These are phyloP conservation scores for Listronotus oregonensis DNA, from an alignment of 1,140 invertebrate genomes.

Conservation along the genomic window DNA sequence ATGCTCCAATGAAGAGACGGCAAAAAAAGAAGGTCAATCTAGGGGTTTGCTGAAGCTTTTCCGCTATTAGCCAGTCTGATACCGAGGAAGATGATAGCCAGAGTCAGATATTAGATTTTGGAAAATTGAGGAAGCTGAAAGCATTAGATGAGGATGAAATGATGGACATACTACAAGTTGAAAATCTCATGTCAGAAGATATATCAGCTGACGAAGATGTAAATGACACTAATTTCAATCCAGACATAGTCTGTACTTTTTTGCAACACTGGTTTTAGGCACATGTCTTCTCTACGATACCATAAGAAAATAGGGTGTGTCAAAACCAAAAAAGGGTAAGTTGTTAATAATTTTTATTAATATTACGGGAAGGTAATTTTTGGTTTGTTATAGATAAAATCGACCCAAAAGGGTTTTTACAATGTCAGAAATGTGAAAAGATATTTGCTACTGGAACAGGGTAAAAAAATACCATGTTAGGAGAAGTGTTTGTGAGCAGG, in stretches of 20 bases:
- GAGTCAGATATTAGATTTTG: conserved; percentile 2
- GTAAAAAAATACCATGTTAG: not conserved
- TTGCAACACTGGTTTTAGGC: conserved; percentile 25
- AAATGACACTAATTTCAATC: not conserved
- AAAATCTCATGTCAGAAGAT: conserved; percentile 1
- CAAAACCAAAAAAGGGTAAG: conserved; percentile 27
- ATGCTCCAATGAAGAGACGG: too few species aligned
- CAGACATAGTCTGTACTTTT: conserved; percentile 23
- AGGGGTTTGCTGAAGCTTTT: not conserved
- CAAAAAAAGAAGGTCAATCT: not conserved
- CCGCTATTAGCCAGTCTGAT: not conserved
- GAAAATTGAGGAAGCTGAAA: not conserved
- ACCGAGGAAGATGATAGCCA: conserved; percentile 5
- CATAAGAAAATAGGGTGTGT: conserved; percentile 30
- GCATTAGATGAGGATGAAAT: conserved; percentile 7
- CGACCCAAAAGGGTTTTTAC: conserved; percentile 3
- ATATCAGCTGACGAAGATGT: not conserved
- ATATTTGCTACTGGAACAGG: not conserved
- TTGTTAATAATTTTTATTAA: too few species aligned
- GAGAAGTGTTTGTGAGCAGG: conserved; percentile 7
- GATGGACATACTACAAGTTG: conserved; percentile 9
- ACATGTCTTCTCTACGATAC: conserved; percentile 30
- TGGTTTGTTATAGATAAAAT: not conserved
- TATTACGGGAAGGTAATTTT: too few species aligned
- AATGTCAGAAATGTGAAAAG: conserved; percentile 7